These are phyloP conservation scores for Diglossa cyanea DNA, from an alignment of 2,797 vertebrate genomes.

Conservation along the genomic window DNA sequence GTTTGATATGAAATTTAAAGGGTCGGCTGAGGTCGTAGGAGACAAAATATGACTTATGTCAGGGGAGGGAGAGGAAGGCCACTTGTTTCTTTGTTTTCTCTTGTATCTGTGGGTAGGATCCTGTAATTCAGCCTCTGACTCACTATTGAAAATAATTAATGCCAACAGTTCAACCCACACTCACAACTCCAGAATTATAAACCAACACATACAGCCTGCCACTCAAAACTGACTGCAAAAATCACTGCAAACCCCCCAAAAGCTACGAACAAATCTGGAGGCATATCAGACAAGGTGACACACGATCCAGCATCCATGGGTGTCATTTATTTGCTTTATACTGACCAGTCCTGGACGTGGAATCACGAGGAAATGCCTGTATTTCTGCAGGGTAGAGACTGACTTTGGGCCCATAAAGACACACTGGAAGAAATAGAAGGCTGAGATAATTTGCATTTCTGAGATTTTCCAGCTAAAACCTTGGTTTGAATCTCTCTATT, in stretches of 20 bases:
- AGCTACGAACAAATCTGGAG: not conserved
- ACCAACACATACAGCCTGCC: not conserved
- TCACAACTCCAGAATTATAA: slow-evolving; percentile 30
- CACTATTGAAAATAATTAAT: slow-evolving; percentile 54
- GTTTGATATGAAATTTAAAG: slow-evolving; percentile 65
- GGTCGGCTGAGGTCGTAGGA: slow-evolving; percentile 24
- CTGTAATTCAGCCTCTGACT: slow-evolving; percentile 29
- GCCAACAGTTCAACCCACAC: slow-evolving; percentile 31
- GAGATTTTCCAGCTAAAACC: not conserved
- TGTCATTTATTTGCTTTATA: not conserved
- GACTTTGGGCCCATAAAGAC: not conserved
- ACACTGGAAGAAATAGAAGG: not conserved
- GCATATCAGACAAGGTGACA: not conserved
- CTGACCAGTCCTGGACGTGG: fast-evolving
- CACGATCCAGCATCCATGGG: not conserved
- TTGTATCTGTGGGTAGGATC: not conserved
- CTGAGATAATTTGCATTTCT: not conserved
- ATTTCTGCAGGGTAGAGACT: not conserved
- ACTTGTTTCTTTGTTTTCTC: slow-evolving; percentile 51
- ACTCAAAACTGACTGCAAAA: not conserved
- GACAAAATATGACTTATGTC: slow-evolving; percentile 57
- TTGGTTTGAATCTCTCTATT: not conserved
- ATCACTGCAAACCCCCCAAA: not conserved
- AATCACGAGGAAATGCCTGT: not conserved
- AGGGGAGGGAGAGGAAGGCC: slow-evolving; percentile 1